Conservation (phyloP, 2,797 vertebrate genomes). For the Euthynnus affinis region DNA sequence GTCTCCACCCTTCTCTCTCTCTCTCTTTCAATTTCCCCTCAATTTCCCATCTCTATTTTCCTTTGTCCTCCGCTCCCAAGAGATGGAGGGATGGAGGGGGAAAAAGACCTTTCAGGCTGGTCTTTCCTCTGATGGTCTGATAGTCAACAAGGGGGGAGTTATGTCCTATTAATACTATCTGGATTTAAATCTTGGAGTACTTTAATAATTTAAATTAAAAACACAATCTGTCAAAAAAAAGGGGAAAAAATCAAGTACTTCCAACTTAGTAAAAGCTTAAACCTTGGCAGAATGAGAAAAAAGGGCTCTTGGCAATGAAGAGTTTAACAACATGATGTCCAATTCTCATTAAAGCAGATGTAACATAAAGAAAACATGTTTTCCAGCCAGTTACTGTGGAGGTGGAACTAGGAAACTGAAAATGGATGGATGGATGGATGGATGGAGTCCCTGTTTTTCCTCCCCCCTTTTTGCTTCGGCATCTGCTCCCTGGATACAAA, state of each 20-base stretch:
- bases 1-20: conserved; percentile 9
- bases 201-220: conserved; percentile 20
- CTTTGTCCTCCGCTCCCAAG: conserved; percentile 74
- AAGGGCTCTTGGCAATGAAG: neutral
- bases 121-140: conserved; percentile 50
- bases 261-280: neutral
- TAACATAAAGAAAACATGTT: conserved; percentile 1
- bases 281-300: conserved; percentile 1
- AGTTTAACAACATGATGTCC: conserved; percentile 12
- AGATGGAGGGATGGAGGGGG: conserved; percentile 47
- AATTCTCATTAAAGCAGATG: conserved; percentile 19
- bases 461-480: conserved; percentile 35
- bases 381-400: too few species aligned
- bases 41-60: conserved; percentile 73
- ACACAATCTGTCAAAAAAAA: neutral
- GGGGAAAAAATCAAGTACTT: neutral
- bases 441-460: conserved; percentile 33
- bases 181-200: conserved; percentile 18
- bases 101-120: conserved; percentile 33
- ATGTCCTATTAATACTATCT: conserved; percentile 32
- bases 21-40: conserved; percentile 62
- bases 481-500: conserved; percentile 49
- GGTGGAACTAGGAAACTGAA: neutral
- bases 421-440: conserved; percentile 16
- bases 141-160: conserved; percentile 17